A percentile compares a stretch with the other conserved stretches of the same genome.
Conservation (phyloP, 2,888 invertebrate species). For the Nezara viridula region DNA sequence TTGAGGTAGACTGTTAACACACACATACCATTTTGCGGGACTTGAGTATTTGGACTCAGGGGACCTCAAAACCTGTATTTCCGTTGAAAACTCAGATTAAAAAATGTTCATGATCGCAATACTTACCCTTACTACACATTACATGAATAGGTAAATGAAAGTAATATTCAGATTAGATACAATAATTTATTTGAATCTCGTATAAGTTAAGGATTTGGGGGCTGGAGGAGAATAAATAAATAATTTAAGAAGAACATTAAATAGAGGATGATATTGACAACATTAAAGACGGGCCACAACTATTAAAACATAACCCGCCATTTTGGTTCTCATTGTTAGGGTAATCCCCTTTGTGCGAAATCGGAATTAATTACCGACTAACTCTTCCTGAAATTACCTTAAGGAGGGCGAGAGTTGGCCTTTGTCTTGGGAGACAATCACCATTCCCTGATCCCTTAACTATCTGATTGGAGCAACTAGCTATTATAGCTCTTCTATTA, state of each 20-base stretch:
- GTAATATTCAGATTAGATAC: too few relatives aligned
- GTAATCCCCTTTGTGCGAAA: conserved; percentile 47
- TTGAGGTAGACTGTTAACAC: too few relatives aligned
- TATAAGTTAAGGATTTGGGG: background rate
- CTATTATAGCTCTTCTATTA: background rate
- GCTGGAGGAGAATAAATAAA: background rate
- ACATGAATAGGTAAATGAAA: too few relatives aligned
- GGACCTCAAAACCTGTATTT: too few relatives aligned
- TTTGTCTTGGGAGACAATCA: conserved; percentile 25
- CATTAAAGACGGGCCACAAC: background rate
- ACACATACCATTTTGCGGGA: too few relatives aligned
- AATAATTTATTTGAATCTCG: too few relatives aligned
- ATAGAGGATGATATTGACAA: background rate
- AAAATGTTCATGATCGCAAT: too few relatives aligned
- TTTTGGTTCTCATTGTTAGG: conserved; percentile 47
- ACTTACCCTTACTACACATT: too few relatives aligned
- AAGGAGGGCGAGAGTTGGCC: conserved; percentile 8
- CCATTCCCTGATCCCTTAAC: conserved; percentile 7
- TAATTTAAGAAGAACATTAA: background rate
- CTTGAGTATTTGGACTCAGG: too few relatives aligned
- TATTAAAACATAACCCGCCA: conserved; percentile 48
- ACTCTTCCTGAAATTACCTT: conserved; percentile 37
- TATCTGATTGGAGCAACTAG: background rate
- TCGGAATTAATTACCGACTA: conserved; percentile 51
- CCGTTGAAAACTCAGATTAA: too few relatives aligned